Evolutionary conservation across 2,797 vertebrate species (phyloP).

Genomic region (Vultur gryphus): DNA sequence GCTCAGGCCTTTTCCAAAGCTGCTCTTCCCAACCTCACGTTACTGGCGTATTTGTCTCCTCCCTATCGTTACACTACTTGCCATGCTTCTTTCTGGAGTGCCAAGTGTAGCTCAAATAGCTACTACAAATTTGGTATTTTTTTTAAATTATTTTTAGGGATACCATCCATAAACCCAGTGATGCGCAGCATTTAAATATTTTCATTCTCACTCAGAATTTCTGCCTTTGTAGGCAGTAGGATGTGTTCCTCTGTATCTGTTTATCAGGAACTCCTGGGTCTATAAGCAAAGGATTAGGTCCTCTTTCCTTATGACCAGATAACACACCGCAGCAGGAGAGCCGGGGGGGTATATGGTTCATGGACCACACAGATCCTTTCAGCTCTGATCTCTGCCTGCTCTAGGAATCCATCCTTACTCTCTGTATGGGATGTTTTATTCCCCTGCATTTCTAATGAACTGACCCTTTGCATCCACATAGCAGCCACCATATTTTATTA

Average conservation of each 20-base stretch:
- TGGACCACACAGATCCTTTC: neutral
- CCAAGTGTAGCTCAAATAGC: neutral
- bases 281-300: neutral
- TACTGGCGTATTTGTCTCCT: neutral
- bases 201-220: neutral
- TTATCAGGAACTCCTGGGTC: neutral
- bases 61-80: fast-evolving
- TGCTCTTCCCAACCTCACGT: neutral
- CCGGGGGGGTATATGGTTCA: fast-evolving
- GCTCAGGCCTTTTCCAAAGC: neutral
- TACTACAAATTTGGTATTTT: neutral
- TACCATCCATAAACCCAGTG: neutral
- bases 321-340: neutral
- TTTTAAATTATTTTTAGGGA: neutral
- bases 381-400: neutral
- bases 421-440: neutral
- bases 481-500: neutral
- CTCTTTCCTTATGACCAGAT: neutral
- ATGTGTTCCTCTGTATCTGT: neutral
- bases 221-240: neutral
- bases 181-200: neutral
- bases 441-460: neutral
- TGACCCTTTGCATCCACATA: neutral
- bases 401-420: neutral
- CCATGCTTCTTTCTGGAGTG: neutral